A percentile compares a stretch with the other conserved stretches of the same genome.
Conservation (phyloP, 2,113 vertebrate species). For the Seriola aureovittata region DNA sequence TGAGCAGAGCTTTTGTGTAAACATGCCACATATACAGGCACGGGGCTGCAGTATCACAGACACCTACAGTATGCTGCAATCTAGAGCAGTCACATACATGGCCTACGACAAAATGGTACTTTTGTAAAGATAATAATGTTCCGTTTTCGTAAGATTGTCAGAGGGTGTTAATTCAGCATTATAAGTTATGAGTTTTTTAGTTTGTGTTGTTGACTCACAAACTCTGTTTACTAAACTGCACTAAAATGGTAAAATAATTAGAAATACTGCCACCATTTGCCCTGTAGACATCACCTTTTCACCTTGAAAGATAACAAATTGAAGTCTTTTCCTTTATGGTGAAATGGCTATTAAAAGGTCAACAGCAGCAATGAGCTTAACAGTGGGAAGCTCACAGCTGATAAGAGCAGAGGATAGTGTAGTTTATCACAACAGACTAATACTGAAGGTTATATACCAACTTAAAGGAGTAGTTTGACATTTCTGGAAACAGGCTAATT, state of each 20-base stretch:
- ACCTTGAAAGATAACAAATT: constrained; percentile 29
- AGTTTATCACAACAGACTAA: constrained; percentile 15
- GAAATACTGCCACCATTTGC: neutral
- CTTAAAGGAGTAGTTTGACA: neutral
- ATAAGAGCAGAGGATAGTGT: constrained; percentile 7
- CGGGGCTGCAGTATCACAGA: neutral
- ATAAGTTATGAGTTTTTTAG: neutral
- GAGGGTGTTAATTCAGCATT: neutral
- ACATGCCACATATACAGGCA: constrained; percentile 41
- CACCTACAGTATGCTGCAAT: neutral
- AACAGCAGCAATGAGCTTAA: constrained; percentile 26
- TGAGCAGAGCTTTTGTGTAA: constrained; percentile 72
- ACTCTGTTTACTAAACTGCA: constrained; percentile 19
- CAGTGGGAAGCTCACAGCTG: constrained; percentile 5
- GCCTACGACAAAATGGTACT: neutral
- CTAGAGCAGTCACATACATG: constrained; percentile 3
- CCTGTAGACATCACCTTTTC: constrained; percentile 16
- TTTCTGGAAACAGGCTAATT: neutral
- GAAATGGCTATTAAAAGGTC: constrained; percentile 33
- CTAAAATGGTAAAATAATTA: constrained; percentile 17
- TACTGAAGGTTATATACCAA: neutral
- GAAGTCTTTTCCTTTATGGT: constrained; percentile 25
- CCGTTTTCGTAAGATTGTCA: neutral
- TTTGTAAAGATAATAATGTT: neutral
- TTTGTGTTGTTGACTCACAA: neutral